These are phyloP conservation scores for Microcaecilia unicolor DNA, from an alignment of 2,797 vertebrate genomes.

Conservation along the genomic window DNA sequence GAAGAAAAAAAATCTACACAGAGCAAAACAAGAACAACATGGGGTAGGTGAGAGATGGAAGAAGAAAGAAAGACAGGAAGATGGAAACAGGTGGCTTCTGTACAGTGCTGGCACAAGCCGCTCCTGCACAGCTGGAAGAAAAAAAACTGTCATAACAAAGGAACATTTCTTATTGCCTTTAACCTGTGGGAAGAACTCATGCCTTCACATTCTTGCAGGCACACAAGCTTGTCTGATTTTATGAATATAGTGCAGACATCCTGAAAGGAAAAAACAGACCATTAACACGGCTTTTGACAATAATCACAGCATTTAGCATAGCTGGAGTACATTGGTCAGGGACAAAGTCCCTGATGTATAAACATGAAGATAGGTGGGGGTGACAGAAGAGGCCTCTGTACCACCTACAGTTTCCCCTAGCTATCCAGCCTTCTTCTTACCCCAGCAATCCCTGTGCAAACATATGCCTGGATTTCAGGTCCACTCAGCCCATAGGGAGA, in stretches of 20 bases:
- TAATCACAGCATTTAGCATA: slow-evolving; percentile 25
- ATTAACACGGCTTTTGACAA: slow-evolving; percentile 20
- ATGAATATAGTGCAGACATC: slow-evolving; percentile 19
- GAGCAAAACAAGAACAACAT: slow-evolving; percentile 11
- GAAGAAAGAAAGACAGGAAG: not conserved
- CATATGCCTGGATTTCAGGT: slow-evolving; percentile 27
- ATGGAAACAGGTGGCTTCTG: no score
- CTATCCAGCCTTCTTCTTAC: slow-evolving; percentile 20
- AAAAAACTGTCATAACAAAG: slow-evolving; percentile 35
- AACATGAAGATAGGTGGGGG: slow-evolving; percentile 1
- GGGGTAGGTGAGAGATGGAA: not conserved
- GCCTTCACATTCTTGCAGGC: slow-evolving; percentile 34
- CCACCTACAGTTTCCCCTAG: slow-evolving; percentile 1
- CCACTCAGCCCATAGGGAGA: slow-evolving; percentile 25
- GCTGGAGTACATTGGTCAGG: slow-evolving; percentile 10
- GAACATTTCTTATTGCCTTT: slow-evolving; percentile 65
- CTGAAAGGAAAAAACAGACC: slow-evolving; percentile 26
- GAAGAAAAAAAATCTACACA: slow-evolving; percentile 10
- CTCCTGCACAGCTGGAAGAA: no score
- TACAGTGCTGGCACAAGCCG: not conserved
- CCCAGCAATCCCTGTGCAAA: slow-evolving; percentile 60
- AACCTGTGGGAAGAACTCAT: slow-evolving; percentile 49
- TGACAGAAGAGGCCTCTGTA: no score
- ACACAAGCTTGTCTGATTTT: slow-evolving; percentile 30
- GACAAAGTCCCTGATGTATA: not conserved